Evolutionary conservation across 2,797 vertebrate species (phyloP).

Genomic region (Sandelia bainsii): DNA sequence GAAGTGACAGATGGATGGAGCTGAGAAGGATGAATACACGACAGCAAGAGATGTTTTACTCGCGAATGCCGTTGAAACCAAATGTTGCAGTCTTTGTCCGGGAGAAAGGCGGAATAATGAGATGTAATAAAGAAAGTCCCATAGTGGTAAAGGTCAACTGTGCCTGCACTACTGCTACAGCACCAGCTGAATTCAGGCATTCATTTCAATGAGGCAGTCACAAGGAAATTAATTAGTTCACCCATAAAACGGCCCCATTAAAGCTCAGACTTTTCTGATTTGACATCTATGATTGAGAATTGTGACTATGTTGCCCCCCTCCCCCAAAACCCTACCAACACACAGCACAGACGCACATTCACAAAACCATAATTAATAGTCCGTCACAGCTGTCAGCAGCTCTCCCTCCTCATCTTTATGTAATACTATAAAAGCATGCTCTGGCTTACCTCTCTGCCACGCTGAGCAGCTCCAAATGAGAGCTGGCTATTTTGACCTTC

Average conservation of each 20-base stretch:
- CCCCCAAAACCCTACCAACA: conserved; percentile 23
- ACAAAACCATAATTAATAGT: conserved; percentile 79
- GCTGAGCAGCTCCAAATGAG: conserved; percentile 77
- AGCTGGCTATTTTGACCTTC: conserved; percentile 83
- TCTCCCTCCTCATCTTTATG: conserved; percentile 74
- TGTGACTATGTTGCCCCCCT: conserved; percentile 42
- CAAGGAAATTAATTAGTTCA: conserved; percentile 67
- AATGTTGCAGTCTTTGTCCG: conserved; percentile 44
- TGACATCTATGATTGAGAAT: conserved; percentile 69
- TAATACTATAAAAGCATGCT: conserved; percentile 77
- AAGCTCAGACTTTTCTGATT: conserved; percentile 69
- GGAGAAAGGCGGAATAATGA: conserved; percentile 62
- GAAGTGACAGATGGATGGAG: conserved; percentile 57
- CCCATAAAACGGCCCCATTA: conserved; percentile 66
- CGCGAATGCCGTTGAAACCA: conserved; percentile 29
- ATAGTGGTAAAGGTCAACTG: conserved; percentile 63
- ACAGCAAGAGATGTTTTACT: conserved; percentile 50
- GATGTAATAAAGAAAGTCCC: conserved; percentile 62
- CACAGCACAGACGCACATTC: conserved; percentile 61
- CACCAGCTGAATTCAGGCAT: conserved; percentile 44
- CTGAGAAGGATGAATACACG: conserved; percentile 46
- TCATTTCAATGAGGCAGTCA: conserved; percentile 52
- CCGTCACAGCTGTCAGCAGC: conserved; percentile 78
- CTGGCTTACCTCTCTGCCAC: conserved; percentile 77
- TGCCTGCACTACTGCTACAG: conserved; percentile 42